Conservation (phyloP, 2,888 invertebrate genomes). For the Zhengitettix transpicula region DNA sequence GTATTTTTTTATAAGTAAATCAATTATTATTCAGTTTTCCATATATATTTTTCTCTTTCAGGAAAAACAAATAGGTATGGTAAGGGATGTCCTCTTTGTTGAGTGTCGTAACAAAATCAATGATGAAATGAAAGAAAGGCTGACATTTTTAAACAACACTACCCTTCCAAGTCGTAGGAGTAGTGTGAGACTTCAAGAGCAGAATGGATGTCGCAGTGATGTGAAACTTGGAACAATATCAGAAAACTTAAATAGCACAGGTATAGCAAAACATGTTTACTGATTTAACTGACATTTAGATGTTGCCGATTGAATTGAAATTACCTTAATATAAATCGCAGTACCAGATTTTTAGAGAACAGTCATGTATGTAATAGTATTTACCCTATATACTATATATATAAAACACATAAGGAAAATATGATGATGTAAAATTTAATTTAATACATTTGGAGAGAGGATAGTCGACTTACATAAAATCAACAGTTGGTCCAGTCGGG, state of each 20-base stretch:
- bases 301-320: neutral
- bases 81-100: conserved; percentile 54
- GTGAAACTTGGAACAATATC: neutral
- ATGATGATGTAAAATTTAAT: too few species aligned
- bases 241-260: neutral
- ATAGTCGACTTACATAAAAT: too few species aligned
- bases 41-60: conserved; percentile 25
- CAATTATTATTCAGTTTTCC: too few species aligned
- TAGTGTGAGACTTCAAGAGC: neutral
- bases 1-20: too few species aligned
- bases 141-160: conserved; percentile 52
- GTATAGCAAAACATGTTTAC: neutral
- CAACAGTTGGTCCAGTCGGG: too few species aligned
- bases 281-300: neutral
- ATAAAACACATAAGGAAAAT: too few species aligned
- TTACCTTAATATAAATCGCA: neutral
- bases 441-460: too few species aligned
- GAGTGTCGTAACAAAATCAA: conserved; percentile 54
- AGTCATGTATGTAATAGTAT: too few species aligned
- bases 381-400: too few species aligned
- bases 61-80: conserved; percentile 57
- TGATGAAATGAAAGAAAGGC: conserved; percentile 64
- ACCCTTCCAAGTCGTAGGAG: neutral
- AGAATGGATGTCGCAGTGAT: neutral
- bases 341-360: too few species aligned